phyloP scores from a whole-genome alignment of 2,113 vertebrate genomes.

The Pimephales promelas region DNA sequence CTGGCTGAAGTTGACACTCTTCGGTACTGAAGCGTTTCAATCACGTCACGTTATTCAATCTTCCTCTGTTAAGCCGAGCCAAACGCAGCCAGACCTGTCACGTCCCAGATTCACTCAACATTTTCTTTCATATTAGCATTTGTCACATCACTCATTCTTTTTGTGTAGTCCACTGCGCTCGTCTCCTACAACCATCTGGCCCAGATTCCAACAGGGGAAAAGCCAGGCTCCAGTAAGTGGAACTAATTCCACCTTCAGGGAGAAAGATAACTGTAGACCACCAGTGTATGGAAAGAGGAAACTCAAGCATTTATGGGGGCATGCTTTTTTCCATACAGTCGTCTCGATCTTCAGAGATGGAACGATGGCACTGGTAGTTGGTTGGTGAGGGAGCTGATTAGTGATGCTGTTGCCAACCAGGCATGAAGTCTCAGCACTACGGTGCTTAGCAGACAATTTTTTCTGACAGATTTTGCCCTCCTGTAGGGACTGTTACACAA shows the following conservation, averaged over 20 bases:
- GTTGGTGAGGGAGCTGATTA: slow-evolving; percentile 34
- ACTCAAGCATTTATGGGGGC: not conserved
- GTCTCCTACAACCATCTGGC: slow-evolving; percentile 68
- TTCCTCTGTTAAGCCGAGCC: not conserved
- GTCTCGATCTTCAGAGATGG: slow-evolving; percentile 16
- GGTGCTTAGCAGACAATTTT: slow-evolving; percentile 20
- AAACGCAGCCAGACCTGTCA: slow-evolving; percentile 1
- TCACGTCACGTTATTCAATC: not conserved
- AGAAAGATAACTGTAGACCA: slow-evolving; percentile 51
- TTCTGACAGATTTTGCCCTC: not conserved
- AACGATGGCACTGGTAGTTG: slow-evolving; percentile 36
- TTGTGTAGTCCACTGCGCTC: slow-evolving; percentile 59
- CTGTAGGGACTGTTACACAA: slow-evolving; percentile 14
- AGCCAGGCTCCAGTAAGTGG: slow-evolving; percentile 68
- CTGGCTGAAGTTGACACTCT: not conserved
- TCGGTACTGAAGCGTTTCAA: not conserved
- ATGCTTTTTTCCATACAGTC: not conserved
- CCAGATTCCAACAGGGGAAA: slow-evolving; percentile 72
- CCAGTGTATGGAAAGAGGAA: slow-evolving; percentile 27
- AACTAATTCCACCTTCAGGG: slow-evolving; percentile 75
- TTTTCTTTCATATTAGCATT: slow-evolving; percentile 31
- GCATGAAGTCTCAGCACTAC: not conserved
- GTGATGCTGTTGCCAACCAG: slow-evolving; percentile 10
- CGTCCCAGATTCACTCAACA: not conserved
- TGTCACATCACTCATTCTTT: slow-evolving; percentile 25